Percentiles rank a stretch among this genome's conserved stretches.
Conservation (phyloP, 1,140 invertebrate species). For the Oscheius sp. region DNA sequence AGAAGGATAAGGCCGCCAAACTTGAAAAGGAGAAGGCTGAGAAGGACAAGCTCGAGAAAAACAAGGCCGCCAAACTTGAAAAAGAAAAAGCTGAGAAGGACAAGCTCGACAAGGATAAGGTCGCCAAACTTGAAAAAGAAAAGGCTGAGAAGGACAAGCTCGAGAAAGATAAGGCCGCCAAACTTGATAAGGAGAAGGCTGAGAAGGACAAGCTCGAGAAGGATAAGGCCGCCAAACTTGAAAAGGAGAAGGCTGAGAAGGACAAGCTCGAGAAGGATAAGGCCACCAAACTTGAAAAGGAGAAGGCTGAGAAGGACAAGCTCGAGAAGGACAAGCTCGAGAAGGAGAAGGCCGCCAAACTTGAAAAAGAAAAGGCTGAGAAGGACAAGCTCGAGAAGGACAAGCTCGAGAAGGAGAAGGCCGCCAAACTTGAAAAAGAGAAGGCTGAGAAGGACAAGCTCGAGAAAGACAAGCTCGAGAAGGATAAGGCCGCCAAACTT, state of each 20-base stretch:
- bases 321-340: background rate
- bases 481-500: background rate
- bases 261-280: background rate
- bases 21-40: background rate
- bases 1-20: background rate
- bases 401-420: background rate
- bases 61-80: background rate
- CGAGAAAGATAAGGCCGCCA: background rate
- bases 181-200: background rate
- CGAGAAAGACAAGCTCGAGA: background rate
- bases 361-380: background rate
- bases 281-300: background rate
- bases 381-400: background rate
- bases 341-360: background rate
- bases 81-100: background rate
- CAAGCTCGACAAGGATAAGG: background rate
- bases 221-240: background rate
- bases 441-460: background rate
- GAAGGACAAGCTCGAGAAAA: background rate
- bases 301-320: background rate
- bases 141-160: background rate
- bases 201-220: background rate
- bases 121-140: too few species aligned
- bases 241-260: background rate
- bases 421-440: background rate